Evolutionary conservation across 2,888 invertebrate species (phyloP), one percentile per base, ranked within the genome.

Genomic region (Eucera pruinosa): DNA sequence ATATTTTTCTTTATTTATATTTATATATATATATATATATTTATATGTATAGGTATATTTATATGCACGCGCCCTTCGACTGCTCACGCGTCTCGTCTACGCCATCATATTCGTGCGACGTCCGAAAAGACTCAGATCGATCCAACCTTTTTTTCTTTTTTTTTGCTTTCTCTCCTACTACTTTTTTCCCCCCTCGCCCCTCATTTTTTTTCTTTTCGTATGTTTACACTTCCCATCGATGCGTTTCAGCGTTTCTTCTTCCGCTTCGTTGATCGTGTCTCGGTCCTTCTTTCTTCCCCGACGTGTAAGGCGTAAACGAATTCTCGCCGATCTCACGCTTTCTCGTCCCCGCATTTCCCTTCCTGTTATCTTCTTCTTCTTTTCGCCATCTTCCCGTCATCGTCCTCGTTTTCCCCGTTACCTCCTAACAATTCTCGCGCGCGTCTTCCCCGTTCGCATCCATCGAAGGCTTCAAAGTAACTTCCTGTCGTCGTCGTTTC

Each of bases 331-430:
- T 57, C 47, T 30, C n/a, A 23, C 18, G 2, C 47, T 41, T 62
- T 39, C 50, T 45, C 27, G 25, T 52, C 20, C 55, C 62, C 45
- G 36, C 18, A 20, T 58, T 62, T 45, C 48, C 39, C 33, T n/a
- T n/a, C n/a, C n/a, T n/a, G n/a, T n/a, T 15, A 20, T 57, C 27
- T 41, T 13, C 54, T 52, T 30, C 23, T 43, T 68, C 50, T 30
- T 64, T 61, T 23, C 36, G 25, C 60, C 79, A n/a, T 85, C 87
- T 82, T 83, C 78, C 81, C 81, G 81, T 82, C 80, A 80, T 82
- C 85, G 52, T 54, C 47, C 25, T 73, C 75, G 33, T 57, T 73
- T 2, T 9, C 13, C 30, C 7, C 33, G 27, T 15, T 11, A 20
- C 9, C 54, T 15, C 5, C n/a, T 6, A 2, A 43, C n/a, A 11